Evolutionary conservation across 1,140 invertebrate species (phyloP).

Genomic region (Orius laevigatus): DNA sequence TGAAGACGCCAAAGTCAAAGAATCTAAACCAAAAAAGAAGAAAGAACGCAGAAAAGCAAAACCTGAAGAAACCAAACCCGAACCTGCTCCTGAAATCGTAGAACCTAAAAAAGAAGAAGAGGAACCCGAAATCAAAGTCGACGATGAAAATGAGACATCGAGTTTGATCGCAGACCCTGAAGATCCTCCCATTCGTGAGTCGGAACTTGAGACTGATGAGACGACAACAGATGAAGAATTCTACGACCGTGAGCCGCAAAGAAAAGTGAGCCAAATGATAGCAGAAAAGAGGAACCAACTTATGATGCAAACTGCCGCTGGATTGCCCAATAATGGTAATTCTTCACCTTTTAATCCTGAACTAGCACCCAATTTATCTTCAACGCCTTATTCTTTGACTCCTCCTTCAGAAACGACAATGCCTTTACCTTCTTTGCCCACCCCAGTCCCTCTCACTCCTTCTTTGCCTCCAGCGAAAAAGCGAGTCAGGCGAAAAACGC

Average conservation of each 20-base stretch:
- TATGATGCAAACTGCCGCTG: slow-evolving; percentile 32
- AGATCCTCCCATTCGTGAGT: slow-evolving; percentile 45
- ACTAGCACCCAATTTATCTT: background rate
- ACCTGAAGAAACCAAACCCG: slow-evolving; percentile 24
- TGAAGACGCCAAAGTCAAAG: slow-evolving; percentile 28
- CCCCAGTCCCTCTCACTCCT: too few relatives aligned
- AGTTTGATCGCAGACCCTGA: slow-evolving; percentile 19
- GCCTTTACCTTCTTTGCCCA: background rate
- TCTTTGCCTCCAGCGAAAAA: background rate
- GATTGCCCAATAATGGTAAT: slow-evolving; percentile 36
- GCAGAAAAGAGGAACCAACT: slow-evolving; percentile 52
- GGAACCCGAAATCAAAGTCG: slow-evolving; percentile 8
- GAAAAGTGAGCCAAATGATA: slow-evolving; percentile 45
- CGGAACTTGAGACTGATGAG: slow-evolving; percentile 65
- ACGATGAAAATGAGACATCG: slow-evolving; percentile 12
- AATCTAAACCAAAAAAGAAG: slow-evolving; percentile 28
- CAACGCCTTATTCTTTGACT: background rate
- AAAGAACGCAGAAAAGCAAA: slow-evolving; percentile 24
- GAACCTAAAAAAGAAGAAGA: slow-evolving; percentile 6
- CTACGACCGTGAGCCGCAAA: slow-evolving; percentile 63
- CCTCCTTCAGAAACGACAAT: background rate
- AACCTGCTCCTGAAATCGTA: background rate
- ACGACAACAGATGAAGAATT: slow-evolving; percentile 74
- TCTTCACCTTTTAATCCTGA: slow-evolving; percentile 8
- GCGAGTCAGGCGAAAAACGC: background rate